phyloP scores from a whole-genome alignment of 1,140 invertebrate genomes.

The Drosophila murphyi region DNA sequence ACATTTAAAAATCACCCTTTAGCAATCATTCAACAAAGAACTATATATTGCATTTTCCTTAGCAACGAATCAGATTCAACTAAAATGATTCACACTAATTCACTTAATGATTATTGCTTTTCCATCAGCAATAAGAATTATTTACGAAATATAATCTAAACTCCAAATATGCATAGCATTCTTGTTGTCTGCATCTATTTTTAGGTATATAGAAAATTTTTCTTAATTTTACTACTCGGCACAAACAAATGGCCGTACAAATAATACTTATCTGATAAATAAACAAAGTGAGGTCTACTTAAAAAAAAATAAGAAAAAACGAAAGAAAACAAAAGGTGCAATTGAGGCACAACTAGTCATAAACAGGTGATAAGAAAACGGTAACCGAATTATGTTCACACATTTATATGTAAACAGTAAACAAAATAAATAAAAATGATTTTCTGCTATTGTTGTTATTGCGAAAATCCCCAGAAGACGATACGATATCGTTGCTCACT shows the following conservation, averaged over 20 bases:
- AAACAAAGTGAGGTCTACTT: slow-evolving; percentile 18
- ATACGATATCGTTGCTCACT: slow-evolving; percentile 33
- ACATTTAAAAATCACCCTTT: too few species aligned
- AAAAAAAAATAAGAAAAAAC: not conserved
- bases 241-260: slow-evolving; percentile 4
- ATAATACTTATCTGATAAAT: slow-evolving; percentile 23
- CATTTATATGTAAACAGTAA: slow-evolving; percentile 11
- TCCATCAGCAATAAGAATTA: too few species aligned
- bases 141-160: not conserved
- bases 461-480: slow-evolving; percentile 29
- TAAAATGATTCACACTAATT: too few species aligned
- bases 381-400: slow-evolving; percentile 8
- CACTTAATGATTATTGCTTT: not conserved
- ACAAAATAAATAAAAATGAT: not conserved
- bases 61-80: not conserved
- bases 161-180: not conserved
- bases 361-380: slow-evolving; percentile 41
- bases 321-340: slow-evolving; percentile 33
- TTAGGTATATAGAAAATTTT: too few species aligned
- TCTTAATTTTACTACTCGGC: not conserved
- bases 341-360: slow-evolving; percentile 10
- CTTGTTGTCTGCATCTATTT: not conserved
- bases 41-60: not conserved
- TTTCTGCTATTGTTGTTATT: slow-evolving; percentile 14
- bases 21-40: too few species aligned